Conservation (phyloP, 2,113 vertebrate species). For the Entomyzon cyanotis region DNA sequence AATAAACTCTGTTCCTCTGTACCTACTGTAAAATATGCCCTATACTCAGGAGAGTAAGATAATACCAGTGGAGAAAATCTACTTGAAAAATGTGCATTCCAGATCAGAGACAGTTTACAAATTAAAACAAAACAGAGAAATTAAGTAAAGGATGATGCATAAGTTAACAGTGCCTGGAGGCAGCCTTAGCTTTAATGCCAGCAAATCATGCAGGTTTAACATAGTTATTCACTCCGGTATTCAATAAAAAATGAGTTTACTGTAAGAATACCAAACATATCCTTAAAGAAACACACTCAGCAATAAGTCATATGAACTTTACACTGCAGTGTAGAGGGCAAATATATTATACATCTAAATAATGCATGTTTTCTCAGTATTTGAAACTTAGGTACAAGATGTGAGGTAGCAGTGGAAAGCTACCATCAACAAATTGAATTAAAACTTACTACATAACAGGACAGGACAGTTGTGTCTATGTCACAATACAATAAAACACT, state of each 20-base stretch:
- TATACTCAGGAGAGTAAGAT: constrained; percentile 35
- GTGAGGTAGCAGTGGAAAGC: background rate
- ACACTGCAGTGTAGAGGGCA: background rate
- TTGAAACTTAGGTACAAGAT: background rate
- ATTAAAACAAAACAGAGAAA: constrained; percentile 71
- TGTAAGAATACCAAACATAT: constrained; percentile 26
- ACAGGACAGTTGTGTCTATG: background rate
- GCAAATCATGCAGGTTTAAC: constrained; percentile 58
- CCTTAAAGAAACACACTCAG: constrained; percentile 27
- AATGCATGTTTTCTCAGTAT: background rate
- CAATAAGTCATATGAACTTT: constrained; percentile 24
- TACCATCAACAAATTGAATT: background rate
- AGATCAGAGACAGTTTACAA: constrained; percentile 60
- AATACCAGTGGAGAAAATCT: constrained; percentile 30
- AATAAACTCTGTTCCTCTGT: constrained; percentile 32
- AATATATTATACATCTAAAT: constrained; percentile 22
- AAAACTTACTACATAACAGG: background rate
- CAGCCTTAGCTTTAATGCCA: constrained; percentile 42
- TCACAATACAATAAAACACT: background rate
- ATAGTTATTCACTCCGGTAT: constrained; percentile 17
- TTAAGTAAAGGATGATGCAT: constrained; percentile 64
- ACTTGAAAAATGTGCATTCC: constrained; percentile 50
- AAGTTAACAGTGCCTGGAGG: constrained; percentile 53
- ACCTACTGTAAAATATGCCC: constrained; percentile 28
- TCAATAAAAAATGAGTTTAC: constrained; percentile 60